Base-by-base conservation (phyloP, 2,113 vertebrate genomes). In the Hystrix brachyura region DNA sequence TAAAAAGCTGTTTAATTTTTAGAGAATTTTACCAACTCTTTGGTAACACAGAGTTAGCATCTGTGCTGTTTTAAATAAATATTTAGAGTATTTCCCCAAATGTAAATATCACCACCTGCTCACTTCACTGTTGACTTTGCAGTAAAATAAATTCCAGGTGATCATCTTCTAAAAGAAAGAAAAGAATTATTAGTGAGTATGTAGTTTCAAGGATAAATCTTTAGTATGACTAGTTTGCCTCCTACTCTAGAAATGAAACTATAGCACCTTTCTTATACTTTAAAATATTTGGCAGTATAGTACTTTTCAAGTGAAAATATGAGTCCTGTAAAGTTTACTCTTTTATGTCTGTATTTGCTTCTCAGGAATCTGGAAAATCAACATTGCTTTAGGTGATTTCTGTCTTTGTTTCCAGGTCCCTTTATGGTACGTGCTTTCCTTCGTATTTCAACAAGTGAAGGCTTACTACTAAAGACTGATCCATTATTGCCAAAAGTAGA, bases 401-500 rank as follows among this genome's bases (percentile, higher is more conserved):
- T 96, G 62, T 57, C 64, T 90, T 95, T 93, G 59, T 97, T 96
- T 96, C 27, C 86, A 99, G 99, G 99, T 64, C 98, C 99, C 0
- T 98, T 99, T 92, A 98, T 99, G 6, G 96, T 98, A 82, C 98
- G 97, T 29, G 96, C 99, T 65, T 98, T 99, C 65, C 90, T 99
- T 43, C 92, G 97, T 57, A 99, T 99, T 97, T 98, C 98, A 2
- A 99, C 99, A 80, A 99, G 99, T 34, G 99, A 99, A 95, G 99
- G 98, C 3, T 94, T 99, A 90, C 98, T 97, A 27, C 97, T 99
- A 91, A 98, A 98, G 25, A 98, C 98, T 0, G 94, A 99, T 46
- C 97, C 98, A 0, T 91, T 99, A 87, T 93, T 99, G 0, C 99
- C 98, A 6, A 93, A 98, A 88, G 96, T 18, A 38, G 65, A 94